Conservation (phyloP, 2,888 invertebrate genomes). For the Cylindroiulus punctatus region DNA sequence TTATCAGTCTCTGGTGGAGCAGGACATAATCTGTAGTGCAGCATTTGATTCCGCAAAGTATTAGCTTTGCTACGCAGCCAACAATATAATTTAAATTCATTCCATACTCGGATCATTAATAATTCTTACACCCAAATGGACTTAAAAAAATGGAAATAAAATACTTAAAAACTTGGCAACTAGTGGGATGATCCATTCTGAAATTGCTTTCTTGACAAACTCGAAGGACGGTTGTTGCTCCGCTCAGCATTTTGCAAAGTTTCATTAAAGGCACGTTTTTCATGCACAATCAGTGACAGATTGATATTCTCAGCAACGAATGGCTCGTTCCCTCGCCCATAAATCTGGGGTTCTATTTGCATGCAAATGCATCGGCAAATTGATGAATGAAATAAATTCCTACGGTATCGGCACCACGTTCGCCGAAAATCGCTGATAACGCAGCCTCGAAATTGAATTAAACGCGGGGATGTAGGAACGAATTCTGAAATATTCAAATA, state of each 20-base stretch:
- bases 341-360: conserved; percentile 4
- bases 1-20: too few species aligned
- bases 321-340: background rate
- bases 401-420: background rate
- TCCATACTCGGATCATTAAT: too few species aligned
- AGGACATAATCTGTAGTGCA: too few species aligned
- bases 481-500: background rate
- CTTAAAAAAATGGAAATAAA: too few species aligned
- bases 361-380: conserved; percentile 5
- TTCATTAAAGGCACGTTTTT: background rate
- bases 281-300: conserved; percentile 21
- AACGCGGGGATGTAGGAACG: background rate
- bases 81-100: too few species aligned
- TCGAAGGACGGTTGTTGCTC: conserved; percentile 2
- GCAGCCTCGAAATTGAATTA: conserved; percentile 14
- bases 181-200: too few species aligned
- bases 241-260: background rate
- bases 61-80: too few species aligned
- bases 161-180: too few species aligned
- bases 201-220: too few species aligned
- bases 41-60: too few species aligned
- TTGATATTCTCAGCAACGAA: conserved; percentile 2
- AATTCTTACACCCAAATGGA: too few species aligned
- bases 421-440: background rate
- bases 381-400: conserved; percentile 32